Conservation (phyloP, 2,113 vertebrate genomes). For the Ursus arctos region DNA sequence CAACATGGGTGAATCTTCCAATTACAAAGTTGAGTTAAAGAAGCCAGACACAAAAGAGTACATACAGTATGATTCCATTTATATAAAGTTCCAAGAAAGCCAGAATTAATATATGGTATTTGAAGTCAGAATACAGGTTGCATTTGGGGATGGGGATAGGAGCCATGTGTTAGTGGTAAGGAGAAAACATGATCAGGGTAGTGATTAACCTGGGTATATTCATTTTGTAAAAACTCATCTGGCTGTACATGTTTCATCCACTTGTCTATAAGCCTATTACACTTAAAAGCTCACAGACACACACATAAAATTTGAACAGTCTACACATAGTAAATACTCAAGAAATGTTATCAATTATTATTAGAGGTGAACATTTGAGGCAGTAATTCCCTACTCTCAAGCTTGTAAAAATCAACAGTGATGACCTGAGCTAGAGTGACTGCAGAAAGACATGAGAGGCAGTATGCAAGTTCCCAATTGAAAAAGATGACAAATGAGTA, state of each 20-base stretch:
- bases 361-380: neutral
- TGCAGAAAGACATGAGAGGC: neutral
- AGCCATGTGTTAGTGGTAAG: neutral
- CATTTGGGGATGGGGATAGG: neutral
- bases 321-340: neutral
- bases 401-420: neutral
- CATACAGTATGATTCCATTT: neutral
- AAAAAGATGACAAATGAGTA: neutral
- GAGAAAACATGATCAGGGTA: neutral
- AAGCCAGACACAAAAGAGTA: neutral
- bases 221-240: neutral
- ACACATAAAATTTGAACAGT: neutral
- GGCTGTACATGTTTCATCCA: neutral
- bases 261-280: neutral
- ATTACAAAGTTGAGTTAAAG: neutral
- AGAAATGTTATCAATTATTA: neutral
- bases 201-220: neutral
- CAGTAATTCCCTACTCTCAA: neutral
- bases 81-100: neutral
- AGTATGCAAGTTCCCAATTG: neutral
- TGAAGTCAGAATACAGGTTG: neutral
- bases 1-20: neutral
- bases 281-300: neutral
- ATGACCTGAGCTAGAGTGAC: neutral
- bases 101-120: neutral